phyloP scores from a whole-genome alignment of 2,888 invertebrate genomes.

The Amphipyra berbera region DNA sequence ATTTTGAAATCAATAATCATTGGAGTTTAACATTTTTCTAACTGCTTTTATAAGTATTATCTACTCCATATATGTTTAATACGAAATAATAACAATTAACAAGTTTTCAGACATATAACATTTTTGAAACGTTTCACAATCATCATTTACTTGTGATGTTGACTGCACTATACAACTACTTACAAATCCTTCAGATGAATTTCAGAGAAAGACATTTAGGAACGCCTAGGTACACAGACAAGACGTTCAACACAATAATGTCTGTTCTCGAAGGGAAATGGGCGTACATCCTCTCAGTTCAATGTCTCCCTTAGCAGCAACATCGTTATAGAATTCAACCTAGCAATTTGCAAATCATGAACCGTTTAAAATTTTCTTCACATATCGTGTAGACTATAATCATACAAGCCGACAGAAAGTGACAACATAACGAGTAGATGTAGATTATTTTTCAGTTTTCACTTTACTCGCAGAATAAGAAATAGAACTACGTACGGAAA shows the following conservation, averaged over 20 bases:
- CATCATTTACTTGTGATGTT: too few species aligned
- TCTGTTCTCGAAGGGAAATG: constrained; percentile 27
- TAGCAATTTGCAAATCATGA: constrained; percentile 39
- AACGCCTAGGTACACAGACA: neutral
- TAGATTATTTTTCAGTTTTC: too few species aligned
- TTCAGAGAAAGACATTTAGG: too few species aligned
- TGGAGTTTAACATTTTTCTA: too few species aligned
- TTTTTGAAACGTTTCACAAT: too few species aligned
- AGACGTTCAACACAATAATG: constrained; percentile 1
- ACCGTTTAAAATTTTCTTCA: constrained; percentile 31
- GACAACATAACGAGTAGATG: neutral
- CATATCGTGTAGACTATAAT: constrained; percentile 33
- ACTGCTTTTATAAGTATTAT: too few species aligned
- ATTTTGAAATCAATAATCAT: too few species aligned
- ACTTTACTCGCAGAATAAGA: too few species aligned
- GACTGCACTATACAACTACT: neutral
- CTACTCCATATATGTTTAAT: too few species aligned
- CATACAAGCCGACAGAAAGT: constrained; percentile 22
- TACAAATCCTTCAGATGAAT: neutral
- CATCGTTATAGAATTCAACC: constrained; percentile 20
- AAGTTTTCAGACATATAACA: too few species aligned
- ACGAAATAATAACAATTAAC: too few species aligned
- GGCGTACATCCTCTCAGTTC: constrained; percentile 35
- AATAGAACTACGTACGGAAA: too few species aligned
- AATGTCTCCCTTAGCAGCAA: constrained; percentile 11